Evolutionary conservation across 2,797 vertebrate genomes (phyloP).

Genomic region (Siniperca obscura): DNA sequence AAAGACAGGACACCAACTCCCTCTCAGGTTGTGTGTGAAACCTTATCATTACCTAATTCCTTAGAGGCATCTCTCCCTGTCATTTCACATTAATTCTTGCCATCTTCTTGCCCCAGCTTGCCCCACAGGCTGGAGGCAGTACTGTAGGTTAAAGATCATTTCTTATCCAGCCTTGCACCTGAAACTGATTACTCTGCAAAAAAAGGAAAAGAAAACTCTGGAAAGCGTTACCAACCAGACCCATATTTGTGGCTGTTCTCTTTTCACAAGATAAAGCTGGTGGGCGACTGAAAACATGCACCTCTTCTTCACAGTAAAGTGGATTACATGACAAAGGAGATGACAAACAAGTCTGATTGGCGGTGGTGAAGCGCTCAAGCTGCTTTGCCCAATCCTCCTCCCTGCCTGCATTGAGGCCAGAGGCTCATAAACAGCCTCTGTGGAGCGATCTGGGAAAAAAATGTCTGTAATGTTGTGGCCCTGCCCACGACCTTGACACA

Average conservation of each 20-base stretch:
- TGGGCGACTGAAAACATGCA: too few relatives aligned
- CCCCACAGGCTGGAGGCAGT: background rate
- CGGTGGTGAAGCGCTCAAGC: constrained; percentile 10
- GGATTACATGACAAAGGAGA: constrained; percentile 14
- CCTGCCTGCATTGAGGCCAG: constrained; percentile 24
- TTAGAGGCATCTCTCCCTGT: background rate
- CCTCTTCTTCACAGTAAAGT: background rate
- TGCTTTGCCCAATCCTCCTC: constrained; percentile 30
- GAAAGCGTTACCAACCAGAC: background rate
- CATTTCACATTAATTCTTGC: background rate
- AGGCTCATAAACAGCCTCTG: constrained; percentile 60
- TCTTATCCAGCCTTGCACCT: constrained; percentile 1
- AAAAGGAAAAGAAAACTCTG: background rate
- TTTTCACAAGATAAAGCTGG: background rate
- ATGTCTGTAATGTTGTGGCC: constrained; percentile 71
- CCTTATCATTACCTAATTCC: background rate
- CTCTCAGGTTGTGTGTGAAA: constrained; percentile 1
- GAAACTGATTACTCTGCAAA: constrained; percentile 38
- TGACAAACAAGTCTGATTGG: constrained; percentile 7
- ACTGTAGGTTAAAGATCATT: background rate
- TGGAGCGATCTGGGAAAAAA: constrained; percentile 52
- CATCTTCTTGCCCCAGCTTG: constrained; percentile 55
- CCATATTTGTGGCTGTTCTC: background rate
- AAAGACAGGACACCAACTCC: background rate
- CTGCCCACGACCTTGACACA: constrained; percentile 55